Evolutionary conservation across 2,888 invertebrate genomes (phyloP).

Genomic region (Zaprionus bogoriensis): DNA sequence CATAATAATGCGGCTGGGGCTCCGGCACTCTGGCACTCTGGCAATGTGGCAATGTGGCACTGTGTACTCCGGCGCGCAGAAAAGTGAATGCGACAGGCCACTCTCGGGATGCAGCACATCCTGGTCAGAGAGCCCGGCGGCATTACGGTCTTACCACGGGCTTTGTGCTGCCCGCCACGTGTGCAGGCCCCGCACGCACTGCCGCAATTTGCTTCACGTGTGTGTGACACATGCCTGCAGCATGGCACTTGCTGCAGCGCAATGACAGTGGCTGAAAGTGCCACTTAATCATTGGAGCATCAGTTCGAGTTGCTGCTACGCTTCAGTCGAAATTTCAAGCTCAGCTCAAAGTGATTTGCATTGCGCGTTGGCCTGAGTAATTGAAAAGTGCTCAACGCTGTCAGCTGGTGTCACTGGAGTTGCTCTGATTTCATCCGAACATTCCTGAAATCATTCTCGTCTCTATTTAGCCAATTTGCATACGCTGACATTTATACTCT

Average conservation of each 20-base stretch:
- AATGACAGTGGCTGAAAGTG: conserved; percentile 18
- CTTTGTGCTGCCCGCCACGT: conserved; percentile 12
- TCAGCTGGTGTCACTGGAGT: conserved; percentile 5
- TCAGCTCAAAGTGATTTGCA: too few relatives aligned
- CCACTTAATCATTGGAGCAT: not conserved
- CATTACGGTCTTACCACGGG: not conserved
- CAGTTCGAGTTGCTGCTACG: too few relatives aligned
- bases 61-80: not conserved
- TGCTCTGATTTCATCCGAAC: conserved; percentile 1
- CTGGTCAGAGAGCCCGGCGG: conserved; percentile 6
- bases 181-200: conserved; percentile 12
- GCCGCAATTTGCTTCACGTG: not conserved
- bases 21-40: conserved; percentile 15
- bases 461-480: conserved; percentile 31
- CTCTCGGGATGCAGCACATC: conserved; percentile 22
- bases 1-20: conserved; percentile 54
- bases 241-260: not conserved
- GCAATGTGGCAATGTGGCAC: too few relatives aligned
- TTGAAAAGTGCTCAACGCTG: not conserved
- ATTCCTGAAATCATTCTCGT: conserved; percentile 19
- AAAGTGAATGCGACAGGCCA: conserved; percentile 56
- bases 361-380: too few relatives aligned
- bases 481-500: conserved; percentile 10
- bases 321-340: too few relatives aligned
- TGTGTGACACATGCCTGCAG: not conserved